Base-by-base conservation (phyloP, 2,113 vertebrate species). In the Phaetusa simplex region DNA sequence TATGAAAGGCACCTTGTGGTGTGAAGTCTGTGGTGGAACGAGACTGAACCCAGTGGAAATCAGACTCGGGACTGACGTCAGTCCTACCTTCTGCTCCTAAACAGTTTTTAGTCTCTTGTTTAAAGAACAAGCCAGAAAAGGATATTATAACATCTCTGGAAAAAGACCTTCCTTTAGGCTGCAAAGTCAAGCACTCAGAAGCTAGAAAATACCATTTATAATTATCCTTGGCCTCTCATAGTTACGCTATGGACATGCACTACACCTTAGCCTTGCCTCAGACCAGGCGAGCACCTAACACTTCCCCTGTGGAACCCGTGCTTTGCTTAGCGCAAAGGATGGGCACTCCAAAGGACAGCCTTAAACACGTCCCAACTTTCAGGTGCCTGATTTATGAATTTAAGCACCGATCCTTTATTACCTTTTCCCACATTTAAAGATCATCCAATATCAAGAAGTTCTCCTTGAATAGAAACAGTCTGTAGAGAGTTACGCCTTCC, bases 281-380 rank as follows among this genome's bases (percentile, higher is more conserved):
- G 34, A 36, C 0, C 1, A 81, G 14, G 21, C 15, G 2, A 2
- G 34, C 45, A 27, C 1, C 0, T 16, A 71, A 62, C 9, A 32
- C 8, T 23, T 64, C 30, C 64, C 27, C 40, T 42, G 58, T 26
- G 40, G 34, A 90, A 65, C 5, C 18, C 21, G 12, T 11, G 18
- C 23, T 19, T 53, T 2, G 1, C 52, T 74, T 38, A 65, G 12
- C 13, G 19, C n/a, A 66, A 18, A 62, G 34, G 36, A 89, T 18
- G 9, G 8, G 21, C 19, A 27, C 26, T 84, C 24, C 21, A 8
- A 82, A 59, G 30, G 34, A 71, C 8, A 58, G 17, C 11, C 32
- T 55, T 49, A 61, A 69, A 59, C 36, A 50, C 19, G 38, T 70
- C 8, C 45, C 40, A 74, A 23, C 65, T 52, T 59, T n/a, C 32